Conservation (phyloP, 2,888 invertebrate species). For the Graphium colonna region DNA sequence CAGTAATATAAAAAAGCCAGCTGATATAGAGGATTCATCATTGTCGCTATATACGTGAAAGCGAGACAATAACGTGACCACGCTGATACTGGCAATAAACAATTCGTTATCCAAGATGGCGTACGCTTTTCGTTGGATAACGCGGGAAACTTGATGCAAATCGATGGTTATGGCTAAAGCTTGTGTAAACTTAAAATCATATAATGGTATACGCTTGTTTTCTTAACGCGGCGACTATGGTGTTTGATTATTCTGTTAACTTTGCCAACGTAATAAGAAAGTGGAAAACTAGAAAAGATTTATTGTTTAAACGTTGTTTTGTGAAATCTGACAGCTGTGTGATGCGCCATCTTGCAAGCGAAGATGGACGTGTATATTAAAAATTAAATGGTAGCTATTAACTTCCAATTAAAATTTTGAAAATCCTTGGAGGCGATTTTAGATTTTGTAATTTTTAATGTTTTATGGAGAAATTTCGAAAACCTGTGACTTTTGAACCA, state of each 20-base stretch:
- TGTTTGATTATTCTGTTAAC: background rate
- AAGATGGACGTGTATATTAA: too few relatives aligned
- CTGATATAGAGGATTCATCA: conserved; percentile 7
- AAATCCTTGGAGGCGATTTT: too few relatives aligned
- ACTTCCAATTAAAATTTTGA: too few relatives aligned
- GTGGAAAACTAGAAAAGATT: background rate
- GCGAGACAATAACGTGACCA: conserved; percentile 17
- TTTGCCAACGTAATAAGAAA: background rate
- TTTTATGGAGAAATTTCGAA: too few relatives aligned
- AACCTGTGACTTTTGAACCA: too few relatives aligned
- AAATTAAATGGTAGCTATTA: too few relatives aligned
- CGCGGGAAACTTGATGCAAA: background rate
- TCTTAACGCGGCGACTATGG: too few relatives aligned
- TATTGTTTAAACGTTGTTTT: background rate
- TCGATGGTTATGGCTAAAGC: background rate
- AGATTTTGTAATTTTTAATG: too few relatives aligned
- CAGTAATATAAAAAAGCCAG: background rate
- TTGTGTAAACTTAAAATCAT: background rate
- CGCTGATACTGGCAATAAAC: conserved; percentile 1
- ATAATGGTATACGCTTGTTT: background rate
- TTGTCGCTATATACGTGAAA: conserved; percentile 17
- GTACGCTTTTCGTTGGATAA: conserved; percentile 3
- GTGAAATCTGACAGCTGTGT: background rate
- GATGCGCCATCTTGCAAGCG: too few relatives aligned
- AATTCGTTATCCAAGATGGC: conserved; percentile 4